Evolutionary conservation across 2,113 vertebrate genomes (phyloP).

Genomic region (Halichoerus grypus): DNA sequence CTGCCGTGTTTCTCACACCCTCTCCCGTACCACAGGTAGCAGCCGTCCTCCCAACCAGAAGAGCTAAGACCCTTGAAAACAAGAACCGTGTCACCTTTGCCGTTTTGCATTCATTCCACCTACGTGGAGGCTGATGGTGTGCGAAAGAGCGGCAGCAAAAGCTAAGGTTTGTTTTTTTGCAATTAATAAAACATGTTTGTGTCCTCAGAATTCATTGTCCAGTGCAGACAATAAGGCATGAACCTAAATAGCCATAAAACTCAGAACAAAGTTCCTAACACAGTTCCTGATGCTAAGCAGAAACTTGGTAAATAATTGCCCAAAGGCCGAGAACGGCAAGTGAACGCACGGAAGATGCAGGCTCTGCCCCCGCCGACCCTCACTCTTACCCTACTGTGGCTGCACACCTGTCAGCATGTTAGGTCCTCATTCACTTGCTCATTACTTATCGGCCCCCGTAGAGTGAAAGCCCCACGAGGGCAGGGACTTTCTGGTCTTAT

Average conservation of each 20-base stretch:
- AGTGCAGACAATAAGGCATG: background rate
- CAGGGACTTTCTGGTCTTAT: background rate
- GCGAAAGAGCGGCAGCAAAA: background rate
- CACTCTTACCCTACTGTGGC: background rate
- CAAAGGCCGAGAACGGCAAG: background rate
- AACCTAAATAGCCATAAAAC: constrained; percentile 1
- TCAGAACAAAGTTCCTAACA: background rate
- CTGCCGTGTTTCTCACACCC: background rate
- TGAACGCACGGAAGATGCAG: background rate
- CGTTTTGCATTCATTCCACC: background rate
- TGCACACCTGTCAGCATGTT: fast-evolving
- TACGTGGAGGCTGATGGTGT: background rate
- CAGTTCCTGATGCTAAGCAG: background rate
- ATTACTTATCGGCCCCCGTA: fast-evolving
- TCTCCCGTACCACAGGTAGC: background rate
- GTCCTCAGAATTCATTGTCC: background rate
- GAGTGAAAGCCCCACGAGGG: background rate
- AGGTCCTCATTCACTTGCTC: background rate
- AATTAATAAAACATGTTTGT: background rate
- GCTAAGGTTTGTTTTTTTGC: background rate
- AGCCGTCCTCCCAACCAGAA: background rate
- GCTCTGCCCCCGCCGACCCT: background rate
- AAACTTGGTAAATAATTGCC: background rate
- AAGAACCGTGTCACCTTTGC: background rate
- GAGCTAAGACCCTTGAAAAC: background rate